Conservation (phyloP, 2,797 vertebrate genomes). For the Ciconia nigra region DNA sequence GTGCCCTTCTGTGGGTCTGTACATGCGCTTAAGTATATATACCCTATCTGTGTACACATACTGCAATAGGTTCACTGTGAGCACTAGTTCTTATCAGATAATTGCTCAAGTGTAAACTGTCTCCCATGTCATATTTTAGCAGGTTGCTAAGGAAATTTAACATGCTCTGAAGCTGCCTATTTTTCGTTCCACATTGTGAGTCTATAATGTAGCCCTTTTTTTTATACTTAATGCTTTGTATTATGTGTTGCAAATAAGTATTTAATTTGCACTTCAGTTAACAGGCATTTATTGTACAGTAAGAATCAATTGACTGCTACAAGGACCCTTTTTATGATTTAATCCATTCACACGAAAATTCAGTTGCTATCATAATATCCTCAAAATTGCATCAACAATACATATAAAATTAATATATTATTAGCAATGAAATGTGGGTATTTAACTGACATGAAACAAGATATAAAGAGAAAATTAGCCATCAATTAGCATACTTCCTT, state of each 20-base stretch:
- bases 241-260: slow-evolving; percentile 34
- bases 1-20: neutral
- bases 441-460: slow-evolving; percentile 9
- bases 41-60: neutral
- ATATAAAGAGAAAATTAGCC: neutral
- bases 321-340: slow-evolving; percentile 41
- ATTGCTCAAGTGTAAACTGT: slow-evolving; percentile 50
- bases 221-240: neutral
- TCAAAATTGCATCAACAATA: slow-evolving; percentile 18
- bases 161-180: slow-evolving; percentile 1
- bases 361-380: neutral
- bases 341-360: slow-evolving; percentile 26
- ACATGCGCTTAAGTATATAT: neutral
- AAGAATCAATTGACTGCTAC: slow-evolving; percentile 41
- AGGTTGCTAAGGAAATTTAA: slow-evolving; percentile 47
- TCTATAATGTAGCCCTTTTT: neutral
- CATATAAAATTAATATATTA: slow-evolving; percentile 7
- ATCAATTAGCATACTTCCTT: slow-evolving; percentile 15
- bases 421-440: neutral
- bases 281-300: slow-evolving; percentile 25
- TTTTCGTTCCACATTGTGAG: neutral
- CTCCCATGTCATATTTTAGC: slow-evolving; percentile 42
- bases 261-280: slow-evolving; percentile 64
- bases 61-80: neutral
- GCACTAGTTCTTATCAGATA: slow-evolving; percentile 55